phyloP scores from a whole-genome alignment of 2,113 vertebrate species.

The Apteryx owenii region DNA sequence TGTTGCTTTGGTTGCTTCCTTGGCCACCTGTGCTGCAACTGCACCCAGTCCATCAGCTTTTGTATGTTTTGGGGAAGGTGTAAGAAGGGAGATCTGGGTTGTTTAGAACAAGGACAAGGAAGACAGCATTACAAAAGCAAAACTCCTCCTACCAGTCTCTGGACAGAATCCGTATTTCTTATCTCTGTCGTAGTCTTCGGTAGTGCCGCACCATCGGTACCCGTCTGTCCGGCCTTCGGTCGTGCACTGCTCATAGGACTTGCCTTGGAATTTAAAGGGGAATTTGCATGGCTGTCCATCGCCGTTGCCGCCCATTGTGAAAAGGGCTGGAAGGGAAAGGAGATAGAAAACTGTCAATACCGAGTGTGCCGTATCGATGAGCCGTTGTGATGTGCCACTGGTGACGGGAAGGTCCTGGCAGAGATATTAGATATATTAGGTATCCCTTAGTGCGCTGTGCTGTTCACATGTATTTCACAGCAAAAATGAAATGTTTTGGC shows the following conservation, averaged over 20 bases:
- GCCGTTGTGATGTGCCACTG: accelerated
- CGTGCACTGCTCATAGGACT: conserved; percentile 89
- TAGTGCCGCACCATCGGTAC: conserved; percentile 97
- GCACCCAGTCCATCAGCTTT: neutral
- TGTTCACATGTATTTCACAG: neutral
- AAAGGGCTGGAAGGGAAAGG: conserved; percentile 80
- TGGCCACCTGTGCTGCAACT: neutral
- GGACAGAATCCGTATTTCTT: conserved; percentile 95
- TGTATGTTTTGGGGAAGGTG: neutral
- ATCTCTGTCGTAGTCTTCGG: conserved; percentile 93
- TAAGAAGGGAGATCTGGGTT: neutral
- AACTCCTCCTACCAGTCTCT: conserved; percentile 83
- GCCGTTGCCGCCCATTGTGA: conserved; percentile 92
- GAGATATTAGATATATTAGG: too few species aligned
- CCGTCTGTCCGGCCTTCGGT: conserved; percentile 92
- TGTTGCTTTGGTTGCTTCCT: neutral
- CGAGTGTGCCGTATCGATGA: accelerated
- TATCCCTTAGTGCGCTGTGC: accelerated
- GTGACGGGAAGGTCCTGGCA: accelerated
- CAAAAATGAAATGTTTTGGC: neutral
- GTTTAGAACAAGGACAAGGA: neutral
- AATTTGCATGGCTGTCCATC: conserved; percentile 94
- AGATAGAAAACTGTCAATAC: neutral
- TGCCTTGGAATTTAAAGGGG: conserved; percentile 92
- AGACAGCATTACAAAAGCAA: neutral